Base-by-base conservation (phyloP, 30 jellyfish, hydroid and myxozoan species). In the Hydractinia echinata region DNA sequence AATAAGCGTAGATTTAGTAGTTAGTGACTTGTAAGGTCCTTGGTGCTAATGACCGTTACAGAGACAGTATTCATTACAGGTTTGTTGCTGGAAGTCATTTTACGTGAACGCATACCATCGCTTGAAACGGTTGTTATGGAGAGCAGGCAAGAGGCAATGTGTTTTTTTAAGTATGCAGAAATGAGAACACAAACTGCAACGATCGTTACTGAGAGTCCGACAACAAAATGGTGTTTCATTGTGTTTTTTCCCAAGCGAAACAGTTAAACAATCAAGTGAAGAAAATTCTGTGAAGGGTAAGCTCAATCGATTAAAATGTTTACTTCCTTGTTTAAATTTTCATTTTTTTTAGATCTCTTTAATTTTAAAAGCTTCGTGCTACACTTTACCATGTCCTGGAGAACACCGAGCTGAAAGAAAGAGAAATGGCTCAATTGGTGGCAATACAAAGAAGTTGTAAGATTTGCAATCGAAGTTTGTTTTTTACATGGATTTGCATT, bases 351-450 rank as follows among this genome's bases (percentile, higher is more conserved):
- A 55, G 61, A 4, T 30, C 67, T 64, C 6, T 62, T 72, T 62
- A 11, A n/a, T 10, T 16, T 72, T 66, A 82, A 16, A 61, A 94
- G 99, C 18, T 94, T 94, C 91, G 96, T 19, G 99, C 99, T 69
- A 88, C 99, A 11, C 73, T 94, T 77, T 94, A 94, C 72, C 99
- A 96, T 2, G 88, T 96, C 80, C 99, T 97, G 6, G 99, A 94
- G 67, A 89, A 96, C 58, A 96, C 99, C n/a, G n/a, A 15, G 96
- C 95, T 20, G 99, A 94, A 76, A 82, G 99, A 72, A 80, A n/a
- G 99, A 76, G 99, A 94, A 68, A 94, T 94, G 99, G 99, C 99
- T 50, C n/a, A n/a, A 86, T 94, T 81, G 99, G 97, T 67, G 99
- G 88, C 44, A 88, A 85, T 96, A 94, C 96, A 9, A 88, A 97